Evolutionary conservation across 37 sponge, comb jelly and placozoan species (phyloP), one percentile per base, ranked within the genome.

Genomic region (Spongilla lacustris): DNA sequence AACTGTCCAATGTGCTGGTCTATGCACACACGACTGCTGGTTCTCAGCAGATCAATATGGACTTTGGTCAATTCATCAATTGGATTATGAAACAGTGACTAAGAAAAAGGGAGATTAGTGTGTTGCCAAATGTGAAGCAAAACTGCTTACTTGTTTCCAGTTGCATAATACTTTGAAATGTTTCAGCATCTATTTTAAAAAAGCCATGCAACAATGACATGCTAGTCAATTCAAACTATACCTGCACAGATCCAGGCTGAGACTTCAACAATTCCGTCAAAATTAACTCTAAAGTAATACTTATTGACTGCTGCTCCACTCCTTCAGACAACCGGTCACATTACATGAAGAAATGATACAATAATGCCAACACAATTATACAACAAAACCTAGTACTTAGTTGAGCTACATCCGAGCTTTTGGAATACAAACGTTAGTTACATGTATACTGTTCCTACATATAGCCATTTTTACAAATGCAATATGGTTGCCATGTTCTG

Each of bases 281-380:
- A 5, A 85, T 70, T 28, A 82, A 78, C 78, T 91, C 91, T 66
- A 91, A 67, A 21, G 91, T 85, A 83, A 50, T 77, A 28, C 79
- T 77, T 23, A 91, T 72, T 0, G 84, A 71, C 78, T 86, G 87
- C 24, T 69, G 10, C 78, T 91, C 91, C 67, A 91, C 41, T 24
- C 66, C 85, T 77, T 13, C 67, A 2, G 34, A 36, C n/a, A n/a
- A n/a, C n/a, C 6, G 41, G 41, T 41, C 3, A 6, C 41, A 41
- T 9, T 41, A 41, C 41, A 6, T 6, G 6, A 6, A n/a, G n/a
- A n/a, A n/a, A n/a, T n/a, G n/a, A n/a, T n/a, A n/a, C n/a, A n/a
- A n/a, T n/a, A n/a, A n/a, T n/a, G n/a, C n/a, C n/a, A n/a, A n/a
- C n/a, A n/a, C n/a, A n/a, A n/a, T n/a, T n/a, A n/a, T n/a, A n/a